Evolutionary conservation across 2,888 invertebrate genomes (phyloP), one percentile per base, ranked within the genome.

Genomic region (Acheta domesticus): DNA sequence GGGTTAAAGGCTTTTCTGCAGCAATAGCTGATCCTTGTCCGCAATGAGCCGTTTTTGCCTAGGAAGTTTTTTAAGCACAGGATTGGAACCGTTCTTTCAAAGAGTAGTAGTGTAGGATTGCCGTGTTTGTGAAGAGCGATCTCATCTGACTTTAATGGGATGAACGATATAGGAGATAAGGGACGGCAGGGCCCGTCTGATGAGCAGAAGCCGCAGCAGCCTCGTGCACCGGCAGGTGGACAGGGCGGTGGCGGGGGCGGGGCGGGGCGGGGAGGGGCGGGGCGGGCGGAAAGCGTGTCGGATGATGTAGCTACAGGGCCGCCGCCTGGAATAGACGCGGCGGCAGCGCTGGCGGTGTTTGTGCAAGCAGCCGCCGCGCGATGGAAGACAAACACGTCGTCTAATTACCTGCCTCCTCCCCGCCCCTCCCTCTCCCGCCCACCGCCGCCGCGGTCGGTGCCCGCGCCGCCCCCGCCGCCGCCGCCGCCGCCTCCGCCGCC

Each of bases 361-460:
- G 62, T n/a, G 14, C 62, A 62, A n/a, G 62, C 62, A 14, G 62
- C 62, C 62, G 14, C 62, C n/a, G 16, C 62, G 16, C 62, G n/a
- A 62, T 62, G 62, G 62, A 62, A 62, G 62, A 62, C 62, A 62
- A 62, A 62, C 62, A 62, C 62, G 62, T 62, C n/a, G 62, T 62
- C 62, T 62, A 62, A 62, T 62, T 62, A 62, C 62, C 62, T 62
- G 62, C 62, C 62, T 14, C 62, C 11, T 0, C 62, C 62, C 11
- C 14, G 16, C 4, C 62, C 62, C 62, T 11, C 16, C 14, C 62
- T 8, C 12, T 11, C 1, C 62, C 62, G 16, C 12, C 62, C 62
- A 4, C 16, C 62, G 5, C 62, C 12, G 5, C 62, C 62, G 62
- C 62, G 62, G 62, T 62, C 62, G 62, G 11, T 62, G 62, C n/a